A percentile compares a stretch with the other conserved stretches of the same genome.
Evolutionary conservation across 1,140 invertebrate species (phyloP).

Genomic region (Carposina sasakii): DNA sequence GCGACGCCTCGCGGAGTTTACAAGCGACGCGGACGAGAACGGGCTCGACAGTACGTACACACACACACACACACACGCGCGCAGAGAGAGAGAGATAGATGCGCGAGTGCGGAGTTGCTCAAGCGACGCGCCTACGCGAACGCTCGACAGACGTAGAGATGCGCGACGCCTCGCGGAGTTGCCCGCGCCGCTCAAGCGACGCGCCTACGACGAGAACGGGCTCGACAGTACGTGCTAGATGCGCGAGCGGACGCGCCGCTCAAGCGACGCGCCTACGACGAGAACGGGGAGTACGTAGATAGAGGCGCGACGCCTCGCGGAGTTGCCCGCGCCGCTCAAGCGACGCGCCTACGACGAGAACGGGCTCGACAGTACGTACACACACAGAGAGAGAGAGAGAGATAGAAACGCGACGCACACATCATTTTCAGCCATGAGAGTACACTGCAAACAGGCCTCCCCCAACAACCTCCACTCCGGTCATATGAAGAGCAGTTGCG

Average conservation of each 20-base stretch:
- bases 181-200: conserved; percentile 79
- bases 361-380: conserved; percentile 87
- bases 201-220: conserved; percentile 68
- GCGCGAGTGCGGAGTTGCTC: conserved; percentile 66
- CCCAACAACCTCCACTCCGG: no score
- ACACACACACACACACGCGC: no score
- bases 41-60: conserved; percentile 86
- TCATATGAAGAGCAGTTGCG: no score
- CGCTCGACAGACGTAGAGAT: conserved; percentile 90
- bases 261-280: conserved; percentile 81
- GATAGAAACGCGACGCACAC: no score
- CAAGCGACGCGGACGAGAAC: conserved; percentile 87
- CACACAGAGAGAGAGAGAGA: no score
- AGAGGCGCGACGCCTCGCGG: no score
- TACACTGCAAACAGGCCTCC: no score
- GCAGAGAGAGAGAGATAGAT: no score
- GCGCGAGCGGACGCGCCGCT: conserved; percentile 55
- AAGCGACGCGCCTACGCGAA: conserved; percentile 88
- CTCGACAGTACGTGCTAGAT: no score
- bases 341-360: conserved; percentile 75
- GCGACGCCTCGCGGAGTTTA: conserved; percentile 64
- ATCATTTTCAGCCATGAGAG: no score
- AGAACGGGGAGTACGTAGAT: no score
- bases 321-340: conserved; percentile 83
- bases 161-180: no score